A percentile compares a stretch with the other conserved stretches of the same genome.
These are phyloP conservation scores for Speoplatyrhinus poulsoni DNA, from an alignment of 2,113 vertebrate species.

Conservation along the genomic window DNA sequence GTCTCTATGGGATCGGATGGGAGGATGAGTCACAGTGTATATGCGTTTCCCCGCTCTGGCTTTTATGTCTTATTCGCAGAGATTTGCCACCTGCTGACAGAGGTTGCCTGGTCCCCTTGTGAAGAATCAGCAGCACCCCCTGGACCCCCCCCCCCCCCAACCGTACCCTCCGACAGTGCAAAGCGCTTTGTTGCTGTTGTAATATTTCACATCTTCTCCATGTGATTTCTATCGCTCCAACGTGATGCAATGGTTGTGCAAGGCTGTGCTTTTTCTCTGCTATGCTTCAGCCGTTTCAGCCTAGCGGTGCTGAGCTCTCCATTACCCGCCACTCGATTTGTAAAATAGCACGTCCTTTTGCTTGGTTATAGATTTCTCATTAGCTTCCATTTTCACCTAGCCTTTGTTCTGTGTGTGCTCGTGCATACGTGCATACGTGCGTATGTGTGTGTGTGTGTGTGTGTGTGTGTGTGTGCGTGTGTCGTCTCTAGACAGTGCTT, in stretches of 20 bases:
- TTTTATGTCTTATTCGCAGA: neutral
- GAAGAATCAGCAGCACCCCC: neutral
- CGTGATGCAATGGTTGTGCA: slow-evolving; percentile 57
- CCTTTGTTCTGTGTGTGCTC: neutral
- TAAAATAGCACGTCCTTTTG: neutral
- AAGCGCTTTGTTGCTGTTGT: slow-evolving; percentile 19
- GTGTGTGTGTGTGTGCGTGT: no score
- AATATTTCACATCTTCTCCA: slow-evolving; percentile 32
- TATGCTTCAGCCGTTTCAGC: slow-evolving; percentile 1
- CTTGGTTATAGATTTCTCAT: neutral
- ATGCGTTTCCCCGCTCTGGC: neutral
- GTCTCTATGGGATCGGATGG: neutral
- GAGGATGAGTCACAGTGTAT: neutral
- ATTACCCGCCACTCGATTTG: neutral
- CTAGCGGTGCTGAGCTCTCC: neutral
- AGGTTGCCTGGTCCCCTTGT: neutral
- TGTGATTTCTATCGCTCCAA: slow-evolving; percentile 22
- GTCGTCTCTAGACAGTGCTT: slow-evolving; percentile 9
- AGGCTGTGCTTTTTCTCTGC: slow-evolving; percentile 17
- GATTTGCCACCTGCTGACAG: neutral
- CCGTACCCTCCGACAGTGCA: neutral
- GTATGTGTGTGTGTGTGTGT: no score
- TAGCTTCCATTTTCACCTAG: neutral
- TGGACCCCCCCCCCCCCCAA: neutral
- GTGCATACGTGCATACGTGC: no score